Conservation (phyloP, 1,140 invertebrate genomes). For the Zaprionus gabonicus region DNA sequence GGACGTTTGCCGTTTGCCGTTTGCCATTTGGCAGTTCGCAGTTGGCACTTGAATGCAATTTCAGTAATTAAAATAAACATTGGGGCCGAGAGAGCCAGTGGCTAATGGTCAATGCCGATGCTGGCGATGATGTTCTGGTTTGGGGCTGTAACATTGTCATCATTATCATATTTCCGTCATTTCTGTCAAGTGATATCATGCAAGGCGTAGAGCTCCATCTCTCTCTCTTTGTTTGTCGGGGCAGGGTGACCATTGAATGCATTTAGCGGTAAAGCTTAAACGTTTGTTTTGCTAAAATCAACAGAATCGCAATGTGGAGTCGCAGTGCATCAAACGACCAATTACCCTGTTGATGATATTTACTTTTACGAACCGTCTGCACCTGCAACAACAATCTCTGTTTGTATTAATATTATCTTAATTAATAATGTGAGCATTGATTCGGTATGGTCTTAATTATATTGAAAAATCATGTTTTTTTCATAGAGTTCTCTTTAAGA, state of each 20-base stretch:
- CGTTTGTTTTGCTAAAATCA: slow-evolving; percentile 65
- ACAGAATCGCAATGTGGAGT: slow-evolving; percentile 22
- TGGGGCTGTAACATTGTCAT: slow-evolving; percentile 61
- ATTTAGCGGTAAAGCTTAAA: slow-evolving; percentile 4
- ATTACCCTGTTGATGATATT: slow-evolving; percentile 7
- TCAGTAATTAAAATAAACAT: slow-evolving; percentile 84
- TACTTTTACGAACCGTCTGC: background rate
- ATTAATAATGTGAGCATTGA: background rate
- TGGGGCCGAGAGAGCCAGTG: slow-evolving; percentile 40
- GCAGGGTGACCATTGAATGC: background rate
- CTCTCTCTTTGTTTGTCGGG: background rate
- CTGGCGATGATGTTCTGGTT: slow-evolving; percentile 37
- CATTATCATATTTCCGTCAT: slow-evolving; percentile 60
- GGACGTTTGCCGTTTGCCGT: slow-evolving; percentile 12
- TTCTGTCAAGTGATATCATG: slow-evolving; percentile 42
- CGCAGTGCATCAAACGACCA: background rate
- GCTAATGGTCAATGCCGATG: slow-evolving; percentile 17
- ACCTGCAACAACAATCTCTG: slow-evolving; percentile 5
- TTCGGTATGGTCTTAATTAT: background rate
- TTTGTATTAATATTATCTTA: slow-evolving; percentile 11
- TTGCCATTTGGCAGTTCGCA: slow-evolving; percentile 57
- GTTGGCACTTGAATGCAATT: slow-evolving; percentile 83
- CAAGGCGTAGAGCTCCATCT: background rate
- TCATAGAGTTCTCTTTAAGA: background rate
- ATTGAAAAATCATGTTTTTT: too few relatives aligned